phyloP scores from a whole-genome alignment of 2,888 invertebrate species.

The Drosophila maculinotata region DNA sequence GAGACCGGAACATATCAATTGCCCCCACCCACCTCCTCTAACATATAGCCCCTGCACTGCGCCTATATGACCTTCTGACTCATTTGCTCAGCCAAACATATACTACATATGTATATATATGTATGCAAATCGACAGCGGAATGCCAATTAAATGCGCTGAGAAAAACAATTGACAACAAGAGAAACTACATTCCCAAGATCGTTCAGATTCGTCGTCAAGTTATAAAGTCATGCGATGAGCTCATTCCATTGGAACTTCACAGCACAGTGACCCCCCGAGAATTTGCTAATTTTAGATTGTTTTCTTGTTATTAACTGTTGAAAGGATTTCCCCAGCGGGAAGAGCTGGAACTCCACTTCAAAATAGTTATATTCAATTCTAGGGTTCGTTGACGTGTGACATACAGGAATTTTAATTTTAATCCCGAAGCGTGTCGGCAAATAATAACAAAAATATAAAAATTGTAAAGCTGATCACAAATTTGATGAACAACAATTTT shows the following conservation, averaged over 20 bases:
- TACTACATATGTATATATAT: slow-evolving; percentile 1
- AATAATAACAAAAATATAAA: background rate
- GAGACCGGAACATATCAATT: slow-evolving; percentile 77
- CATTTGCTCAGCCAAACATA: slow-evolving; percentile 47
- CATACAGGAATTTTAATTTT: slow-evolving; percentile 11
- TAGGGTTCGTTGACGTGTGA: slow-evolving; percentile 31
- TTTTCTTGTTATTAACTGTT: slow-evolving; percentile 10
- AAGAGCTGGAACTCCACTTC: no score
- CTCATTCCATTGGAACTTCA: slow-evolving; percentile 37
- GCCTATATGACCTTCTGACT: slow-evolving; percentile 60
- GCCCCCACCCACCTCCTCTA: slow-evolving; percentile 37
- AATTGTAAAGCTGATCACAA: slow-evolving; percentile 1
- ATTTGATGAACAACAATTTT: slow-evolving; percentile 1
- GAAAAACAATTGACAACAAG: slow-evolving; percentile 49
- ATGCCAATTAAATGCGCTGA: slow-evolving; percentile 48
- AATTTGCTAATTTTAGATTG: slow-evolving; percentile 42
- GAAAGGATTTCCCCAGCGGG: no score
- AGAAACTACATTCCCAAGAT: slow-evolving; percentile 20
- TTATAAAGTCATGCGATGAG: slow-evolving; percentile 41
- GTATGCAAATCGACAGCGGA: slow-evolving; percentile 54
- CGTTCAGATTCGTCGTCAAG: slow-evolving; percentile 29
- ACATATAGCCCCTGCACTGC: slow-evolving; percentile 16
- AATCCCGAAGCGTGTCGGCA: slow-evolving; percentile 14
- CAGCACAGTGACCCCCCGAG: slow-evolving; percentile 24
- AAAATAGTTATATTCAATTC: slow-evolving; percentile 11